Evolutionary conservation across 2,888 invertebrate genomes (phyloP), one percentile per base, ranked within the genome.

Genomic region (Malthinus flaveolus): DNA sequence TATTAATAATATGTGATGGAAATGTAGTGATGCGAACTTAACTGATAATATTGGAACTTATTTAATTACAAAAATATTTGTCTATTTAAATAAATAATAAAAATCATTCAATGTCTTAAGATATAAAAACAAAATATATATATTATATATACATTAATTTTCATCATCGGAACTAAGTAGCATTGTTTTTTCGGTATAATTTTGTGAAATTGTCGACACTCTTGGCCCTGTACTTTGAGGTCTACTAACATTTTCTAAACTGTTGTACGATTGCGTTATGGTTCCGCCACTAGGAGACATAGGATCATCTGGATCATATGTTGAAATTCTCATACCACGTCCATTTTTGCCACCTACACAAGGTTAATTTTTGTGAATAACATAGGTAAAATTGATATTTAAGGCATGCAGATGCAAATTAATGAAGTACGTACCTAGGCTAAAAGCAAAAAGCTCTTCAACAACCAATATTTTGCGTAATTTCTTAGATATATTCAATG

Each of bases 141-240:
- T 13, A 37, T 37, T 37, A 37, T 15, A 23, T 31, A 31, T 12
- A 9, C 15, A 39, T 69, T 70, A 77, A 66, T 77, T 77, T 56
- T 97, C 97, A 78, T 97, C 97, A 76, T 97, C 97, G 66, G 95
- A 95, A 82, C 94, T 95, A 68, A 97, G 85, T 65, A 97, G 85
- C 83, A 95, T 95, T 35, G 96, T 95, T 82, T 96, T 96, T 84
- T 97, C 97, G 79, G 93, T 95, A 82, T 95, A 95, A 79, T 91
- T 91, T 71, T 90, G 88, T 67, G 88, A 86, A 76, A 91, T 91
- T 70, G 91, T 91, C 33, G 91, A 87, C 54, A 91, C 90, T 39
- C 89, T 85, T 71, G 89, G 88, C 32, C 88, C 86, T 49, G 86
- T 84, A 42, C 85, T 77, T 37, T 71, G 68, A 32, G 74, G 68